Evolutionary conservation across 2,113 vertebrate genomes (phyloP).

Genomic region (Sylvia atricapilla): DNA sequence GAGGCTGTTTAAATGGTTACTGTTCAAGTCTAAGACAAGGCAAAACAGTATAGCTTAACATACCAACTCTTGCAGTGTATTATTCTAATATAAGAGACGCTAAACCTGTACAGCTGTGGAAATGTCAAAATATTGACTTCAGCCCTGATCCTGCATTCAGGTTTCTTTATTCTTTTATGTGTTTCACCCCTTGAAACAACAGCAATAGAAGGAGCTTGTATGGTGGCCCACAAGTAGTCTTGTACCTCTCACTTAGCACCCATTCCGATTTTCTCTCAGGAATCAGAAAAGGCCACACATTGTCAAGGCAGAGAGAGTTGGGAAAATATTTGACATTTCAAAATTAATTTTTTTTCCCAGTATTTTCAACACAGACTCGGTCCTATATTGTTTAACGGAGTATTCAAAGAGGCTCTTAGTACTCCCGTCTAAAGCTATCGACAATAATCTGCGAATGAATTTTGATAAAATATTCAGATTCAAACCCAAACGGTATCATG

Average conservation of each 20-base stretch:
- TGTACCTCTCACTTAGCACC: not conserved
- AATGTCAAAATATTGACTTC: not conserved
- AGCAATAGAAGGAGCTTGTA: not conserved
- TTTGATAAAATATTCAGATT: not conserved
- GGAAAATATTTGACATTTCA: not conserved
- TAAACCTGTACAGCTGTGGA: not conserved
- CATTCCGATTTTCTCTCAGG: not conserved
- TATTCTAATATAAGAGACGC: not conserved
- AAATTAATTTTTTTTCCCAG: not conserved
- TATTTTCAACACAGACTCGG: not conserved
- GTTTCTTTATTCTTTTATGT: not conserved
- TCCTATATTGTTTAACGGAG: not conserved
- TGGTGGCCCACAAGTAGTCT: not conserved
- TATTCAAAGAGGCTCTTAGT: not conserved
- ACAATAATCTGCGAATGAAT: not conserved
- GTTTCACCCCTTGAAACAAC: not conserved
- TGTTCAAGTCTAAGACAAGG: not conserved
- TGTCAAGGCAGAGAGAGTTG: not conserved
- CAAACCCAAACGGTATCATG: not conserved
- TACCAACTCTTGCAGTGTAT: not conserved
- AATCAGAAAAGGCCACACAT: not conserved
- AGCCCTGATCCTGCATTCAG: not conserved
- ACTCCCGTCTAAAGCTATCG: not conserved
- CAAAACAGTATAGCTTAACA: not conserved
- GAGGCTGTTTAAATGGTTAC: not conserved